Conservation (phyloP, 2,888 invertebrate species). For the Sphaerophoria taeniata region DNA sequence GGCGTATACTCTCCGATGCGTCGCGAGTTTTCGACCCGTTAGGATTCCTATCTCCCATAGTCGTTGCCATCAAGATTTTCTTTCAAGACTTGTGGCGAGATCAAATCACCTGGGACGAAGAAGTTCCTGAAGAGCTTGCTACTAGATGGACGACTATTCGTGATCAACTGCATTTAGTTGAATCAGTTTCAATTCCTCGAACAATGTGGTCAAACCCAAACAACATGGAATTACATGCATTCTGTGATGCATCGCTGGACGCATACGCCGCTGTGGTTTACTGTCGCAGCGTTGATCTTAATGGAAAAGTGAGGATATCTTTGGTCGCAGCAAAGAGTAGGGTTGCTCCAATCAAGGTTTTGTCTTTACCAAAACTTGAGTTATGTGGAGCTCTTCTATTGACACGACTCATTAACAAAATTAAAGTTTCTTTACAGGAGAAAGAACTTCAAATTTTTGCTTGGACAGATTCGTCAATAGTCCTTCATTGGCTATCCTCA, state of each 20-base stretch:
- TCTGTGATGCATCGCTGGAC: conserved; percentile 48
- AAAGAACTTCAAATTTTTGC: conserved; percentile 6
- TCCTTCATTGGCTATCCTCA: conserved; percentile 20
- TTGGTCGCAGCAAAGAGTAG: conserved; percentile 34
- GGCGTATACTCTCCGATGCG: background rate
- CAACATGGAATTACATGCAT: conserved; percentile 23
- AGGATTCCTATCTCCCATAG: too few relatives aligned
- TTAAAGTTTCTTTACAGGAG: conserved; percentile 34
- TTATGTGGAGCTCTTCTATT: conserved; percentile 50
- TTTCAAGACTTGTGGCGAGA: too few relatives aligned
- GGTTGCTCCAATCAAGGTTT: conserved; percentile 45
- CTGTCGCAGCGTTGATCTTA: conserved; percentile 12
- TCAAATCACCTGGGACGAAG: too few relatives aligned
- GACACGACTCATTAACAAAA: conserved; percentile 35
- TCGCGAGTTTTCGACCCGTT: conserved; percentile 12
- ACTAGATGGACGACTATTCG: conserved; percentile 18
- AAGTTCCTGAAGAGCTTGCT: conserved; percentile 33
- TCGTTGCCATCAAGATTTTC: too few relatives aligned
- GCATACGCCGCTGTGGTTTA: conserved; percentile 45
- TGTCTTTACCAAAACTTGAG: conserved; percentile 51
- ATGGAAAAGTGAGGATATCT: background rate
- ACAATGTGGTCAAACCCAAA: background rate
- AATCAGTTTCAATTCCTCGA: conserved; percentile 32
- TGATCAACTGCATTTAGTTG: conserved; percentile 20
- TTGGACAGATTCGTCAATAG: too few relatives aligned